Percentiles rank a stretch among this genome's conserved stretches.
Evolutionary conservation across 1,140 invertebrate genomes (phyloP).

Genomic region (Apocrypta bakeri): DNA sequence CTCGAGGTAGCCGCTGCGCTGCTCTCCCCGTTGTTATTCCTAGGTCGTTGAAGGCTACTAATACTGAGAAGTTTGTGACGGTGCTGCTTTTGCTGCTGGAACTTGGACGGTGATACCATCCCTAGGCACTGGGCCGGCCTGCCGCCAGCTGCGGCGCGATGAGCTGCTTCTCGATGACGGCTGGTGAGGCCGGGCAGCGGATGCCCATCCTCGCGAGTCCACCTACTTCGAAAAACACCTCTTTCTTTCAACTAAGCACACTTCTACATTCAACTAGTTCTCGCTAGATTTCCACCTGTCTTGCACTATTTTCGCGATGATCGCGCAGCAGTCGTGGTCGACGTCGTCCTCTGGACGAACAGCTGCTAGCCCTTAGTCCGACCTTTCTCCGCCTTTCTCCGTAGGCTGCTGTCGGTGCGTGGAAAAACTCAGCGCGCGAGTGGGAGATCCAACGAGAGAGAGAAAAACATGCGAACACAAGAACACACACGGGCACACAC

Average conservation of each 20-base stretch:
- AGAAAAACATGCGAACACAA: not conserved
- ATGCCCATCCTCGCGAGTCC: constrained; percentile 29
- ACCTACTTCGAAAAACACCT: not conserved
- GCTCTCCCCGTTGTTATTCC: constrained; percentile 10
- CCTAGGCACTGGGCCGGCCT: constrained; percentile 62
- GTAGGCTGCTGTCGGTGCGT: not conserved
- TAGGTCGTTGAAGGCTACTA: not conserved
- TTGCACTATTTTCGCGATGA: not conserved
- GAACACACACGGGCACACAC: too few relatives aligned
- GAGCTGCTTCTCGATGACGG: constrained; percentile 29
- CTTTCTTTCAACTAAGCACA: not conserved
- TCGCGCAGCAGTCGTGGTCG: too few relatives aligned
- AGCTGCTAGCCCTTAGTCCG: not conserved
- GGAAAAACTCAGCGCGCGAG: not conserved
- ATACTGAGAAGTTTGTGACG: not conserved
- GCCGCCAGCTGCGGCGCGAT: constrained; percentile 16
- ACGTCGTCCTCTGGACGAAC: not conserved
- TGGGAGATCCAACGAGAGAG: too few relatives aligned
- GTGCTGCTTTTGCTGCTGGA: constrained; percentile 61
- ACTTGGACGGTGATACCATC: constrained; percentile 73
- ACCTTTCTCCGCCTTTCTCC: not conserved
- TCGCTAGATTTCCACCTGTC: too few relatives aligned
- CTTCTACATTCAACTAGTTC: not conserved
- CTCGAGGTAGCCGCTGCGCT: not conserved
- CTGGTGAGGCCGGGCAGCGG: not conserved